Evolutionary conservation across 2,113 vertebrate genomes (phyloP).

Genomic region (Leptobrachium ailaonicum): DNA sequence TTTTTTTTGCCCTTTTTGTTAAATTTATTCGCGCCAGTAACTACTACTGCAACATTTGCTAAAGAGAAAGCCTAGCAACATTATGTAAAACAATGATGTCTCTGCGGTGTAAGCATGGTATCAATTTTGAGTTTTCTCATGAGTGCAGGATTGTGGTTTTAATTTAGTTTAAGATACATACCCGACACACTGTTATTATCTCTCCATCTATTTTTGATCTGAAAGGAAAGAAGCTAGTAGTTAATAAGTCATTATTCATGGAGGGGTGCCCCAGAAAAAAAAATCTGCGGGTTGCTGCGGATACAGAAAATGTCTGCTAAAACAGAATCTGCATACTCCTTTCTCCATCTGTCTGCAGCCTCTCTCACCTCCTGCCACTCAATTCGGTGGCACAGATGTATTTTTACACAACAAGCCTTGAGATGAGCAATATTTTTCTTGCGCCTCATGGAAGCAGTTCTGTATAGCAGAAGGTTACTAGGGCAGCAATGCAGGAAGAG

Average conservation of each 20-base stretch:
- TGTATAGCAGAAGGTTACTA: conserved; percentile 17
- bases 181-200: no score
- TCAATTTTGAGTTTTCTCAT: no score
- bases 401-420: conserved; percentile 43
- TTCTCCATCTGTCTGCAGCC: conserved; percentile 41
- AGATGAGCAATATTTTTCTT: conserved; percentile 48
- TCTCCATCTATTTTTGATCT: no score
- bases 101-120: no score
- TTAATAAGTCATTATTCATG: background rate
- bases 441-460: conserved; percentile 25
- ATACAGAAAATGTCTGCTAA: conserved; percentile 21
- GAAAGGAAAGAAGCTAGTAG: background rate
- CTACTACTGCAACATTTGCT: no score
- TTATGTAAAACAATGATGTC: no score
- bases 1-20: no score
- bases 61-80: no score
- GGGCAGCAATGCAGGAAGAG: conserved; percentile 4
- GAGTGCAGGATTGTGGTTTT: no score
- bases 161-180: no score
- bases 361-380: conserved; percentile 34
- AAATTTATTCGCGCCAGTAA: no score
- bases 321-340: conserved; percentile 19
- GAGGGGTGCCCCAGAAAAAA: background rate
- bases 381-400: conserved; percentile 39
- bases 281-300: conserved; percentile 19